phyloP scores from a whole-genome alignment of 1,140 invertebrate species.

The Dinothrombium tinctorium region DNA sequence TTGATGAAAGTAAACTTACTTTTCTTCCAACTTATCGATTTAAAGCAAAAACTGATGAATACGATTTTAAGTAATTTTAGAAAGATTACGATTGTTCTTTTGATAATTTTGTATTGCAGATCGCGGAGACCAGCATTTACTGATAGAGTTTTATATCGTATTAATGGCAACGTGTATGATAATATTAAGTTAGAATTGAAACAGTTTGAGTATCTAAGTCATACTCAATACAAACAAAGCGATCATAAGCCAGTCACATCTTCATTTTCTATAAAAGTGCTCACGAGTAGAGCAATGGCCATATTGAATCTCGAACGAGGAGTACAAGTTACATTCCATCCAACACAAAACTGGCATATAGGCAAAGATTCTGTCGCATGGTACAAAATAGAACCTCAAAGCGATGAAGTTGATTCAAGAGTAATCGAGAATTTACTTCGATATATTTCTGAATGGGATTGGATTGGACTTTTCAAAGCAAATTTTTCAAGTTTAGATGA shows the following conservation, averaged over 20 bases:
- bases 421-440: not conserved
- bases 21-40: constrained; percentile 82
- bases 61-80: constrained; percentile 30
- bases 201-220: constrained; percentile 38
- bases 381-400: not conserved
- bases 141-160: constrained; percentile 58
- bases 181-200: constrained; percentile 35
- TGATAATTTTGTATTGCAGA: constrained; percentile 25
- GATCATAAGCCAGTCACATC: constrained; percentile 65
- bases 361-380: not conserved
- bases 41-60: constrained; percentile 38
- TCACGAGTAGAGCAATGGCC: too few relatives aligned
- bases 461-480: not conserved
- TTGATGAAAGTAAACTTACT: constrained; percentile 39
- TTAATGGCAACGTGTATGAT: constrained; percentile 51
- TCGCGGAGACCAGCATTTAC: constrained; percentile 56
- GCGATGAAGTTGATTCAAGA: not conserved
- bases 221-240: constrained; percentile 40
- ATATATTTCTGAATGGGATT: constrained; percentile 1
- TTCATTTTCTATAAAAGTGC: constrained; percentile 38
- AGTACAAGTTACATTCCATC: not conserved
- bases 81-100: not conserved
- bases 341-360: not conserved
- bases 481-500: not conserved
- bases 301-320: not conserved